Evolutionary conservation across 2,888 invertebrate species (phyloP).

Genomic region (Phymatocera aterrima): DNA sequence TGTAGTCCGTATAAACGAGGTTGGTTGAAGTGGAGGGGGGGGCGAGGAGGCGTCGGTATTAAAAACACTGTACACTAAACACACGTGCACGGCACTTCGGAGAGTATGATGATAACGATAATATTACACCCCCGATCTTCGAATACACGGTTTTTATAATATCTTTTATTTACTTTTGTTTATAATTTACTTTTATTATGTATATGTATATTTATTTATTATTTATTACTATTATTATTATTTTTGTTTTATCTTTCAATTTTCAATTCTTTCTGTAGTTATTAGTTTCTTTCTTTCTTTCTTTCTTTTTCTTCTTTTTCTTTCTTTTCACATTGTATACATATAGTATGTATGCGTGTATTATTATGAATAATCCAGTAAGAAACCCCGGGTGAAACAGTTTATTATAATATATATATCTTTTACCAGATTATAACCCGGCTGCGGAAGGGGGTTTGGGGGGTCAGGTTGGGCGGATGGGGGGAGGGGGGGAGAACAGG

Average conservation of each 20-base stretch:
- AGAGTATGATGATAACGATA: not conserved
- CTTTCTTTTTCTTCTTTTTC: no score
- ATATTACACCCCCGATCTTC: no score
- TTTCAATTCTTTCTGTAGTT: no score
- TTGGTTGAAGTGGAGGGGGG: conserved; percentile 5
- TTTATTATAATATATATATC: not conserved
- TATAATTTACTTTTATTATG: not conserved
- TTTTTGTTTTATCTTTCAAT: not conserved
- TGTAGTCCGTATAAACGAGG: conserved; percentile 33
- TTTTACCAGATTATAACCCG: conserved; percentile 42
- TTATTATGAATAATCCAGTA: no score
- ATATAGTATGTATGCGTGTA: no score
- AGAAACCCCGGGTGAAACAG: no score
- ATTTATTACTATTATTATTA: not conserved
- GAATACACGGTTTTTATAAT: no score
- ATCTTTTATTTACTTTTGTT: not conserved
- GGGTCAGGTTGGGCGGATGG: not conserved
- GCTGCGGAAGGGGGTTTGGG: conserved; percentile 35
- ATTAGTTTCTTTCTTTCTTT: no score
- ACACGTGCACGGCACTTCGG: conserved; percentile 61
- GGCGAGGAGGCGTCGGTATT: conserved; percentile 37
- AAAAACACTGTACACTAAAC: conserved; percentile 38
- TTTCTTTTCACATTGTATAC: no score
- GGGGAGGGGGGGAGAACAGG: conserved; percentile 19
- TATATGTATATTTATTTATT: not conserved